phyloP scores from a whole-genome alignment of 2,888 invertebrate genomes.

The Melanchra persicariae region DNA sequence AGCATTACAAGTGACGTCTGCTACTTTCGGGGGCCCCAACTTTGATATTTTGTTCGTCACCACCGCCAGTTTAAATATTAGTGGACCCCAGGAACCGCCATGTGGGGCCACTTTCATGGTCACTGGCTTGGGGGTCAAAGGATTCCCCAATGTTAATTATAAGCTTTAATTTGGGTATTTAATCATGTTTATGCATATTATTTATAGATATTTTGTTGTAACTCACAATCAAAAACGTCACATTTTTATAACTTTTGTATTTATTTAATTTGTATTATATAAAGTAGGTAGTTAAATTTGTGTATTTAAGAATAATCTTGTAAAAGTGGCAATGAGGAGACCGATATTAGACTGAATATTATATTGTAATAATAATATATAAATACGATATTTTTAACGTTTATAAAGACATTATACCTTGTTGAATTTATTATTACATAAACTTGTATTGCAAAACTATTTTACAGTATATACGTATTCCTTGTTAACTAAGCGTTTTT shows the following conservation, averaged over 20 bases:
- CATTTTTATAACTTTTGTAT: slow-evolving; percentile 5
- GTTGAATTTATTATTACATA: slow-evolving; percentile 17
- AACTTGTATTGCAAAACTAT: slow-evolving; percentile 14
- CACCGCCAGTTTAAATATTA: slow-evolving; percentile 87
- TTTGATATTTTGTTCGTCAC: slow-evolving; percentile 93
- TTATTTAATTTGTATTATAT: slow-evolving; percentile 15
- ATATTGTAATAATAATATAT: slow-evolving; percentile 6
- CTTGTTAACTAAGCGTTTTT: slow-evolving; percentile 4
- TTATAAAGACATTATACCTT: slow-evolving; percentile 9
- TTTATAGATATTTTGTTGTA: neutral
- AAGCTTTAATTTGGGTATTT: slow-evolving; percentile 66
- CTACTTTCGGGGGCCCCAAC: slow-evolving; percentile 93
- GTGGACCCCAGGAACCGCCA: slow-evolving; percentile 82
- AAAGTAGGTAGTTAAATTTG: neutral
- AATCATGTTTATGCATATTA: slow-evolving; percentile 8
- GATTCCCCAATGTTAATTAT: slow-evolving; percentile 81
- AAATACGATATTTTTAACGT: slow-evolving; percentile 5
- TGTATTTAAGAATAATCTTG: slow-evolving; percentile 10
- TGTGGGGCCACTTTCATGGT: slow-evolving; percentile 92
- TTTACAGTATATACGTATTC: slow-evolving; percentile 40
- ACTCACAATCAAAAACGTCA: slow-evolving; percentile 1
- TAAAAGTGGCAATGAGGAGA: neutral
- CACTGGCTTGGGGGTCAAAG: slow-evolving; percentile 91
- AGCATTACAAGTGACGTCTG: slow-evolving; percentile 93
- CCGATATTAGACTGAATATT: slow-evolving; percentile 28